These are phyloP conservation scores for Dolomedes plantarius DNA, from an alignment of 2,888 invertebrate genomes.

Conservation along the genomic window DNA sequence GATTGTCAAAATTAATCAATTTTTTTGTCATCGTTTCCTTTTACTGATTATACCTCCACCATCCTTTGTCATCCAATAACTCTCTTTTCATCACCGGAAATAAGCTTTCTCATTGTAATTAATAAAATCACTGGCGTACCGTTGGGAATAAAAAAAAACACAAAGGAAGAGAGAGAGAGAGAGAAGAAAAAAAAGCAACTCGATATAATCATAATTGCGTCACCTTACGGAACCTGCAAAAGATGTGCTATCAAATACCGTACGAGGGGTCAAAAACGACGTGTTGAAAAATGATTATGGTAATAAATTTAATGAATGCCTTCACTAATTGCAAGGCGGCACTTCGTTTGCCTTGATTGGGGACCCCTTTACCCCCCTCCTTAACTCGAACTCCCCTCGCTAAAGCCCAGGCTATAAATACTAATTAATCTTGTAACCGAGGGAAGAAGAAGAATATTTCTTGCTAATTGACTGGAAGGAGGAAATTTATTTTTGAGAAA, in stretches of 20 bases:
- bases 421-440: constrained; percentile 65
- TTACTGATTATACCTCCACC: not conserved
- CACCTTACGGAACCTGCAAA: constrained; percentile 41
- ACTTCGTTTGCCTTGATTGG: constrained; percentile 12
- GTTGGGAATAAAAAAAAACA: not conserved
- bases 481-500: constrained; percentile 52
- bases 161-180: constrained; percentile 22
- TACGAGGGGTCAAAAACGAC: constrained; percentile 60
- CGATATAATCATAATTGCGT: constrained; percentile 45
- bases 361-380: constrained; percentile 4
- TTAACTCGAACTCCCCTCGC: not conserved
- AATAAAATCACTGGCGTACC: constrained; percentile 36
- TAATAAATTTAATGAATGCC: constrained; percentile 72
- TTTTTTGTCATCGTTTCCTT: not conserved
- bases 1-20: too few species aligned
- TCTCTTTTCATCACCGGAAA: constrained; percentile 34
- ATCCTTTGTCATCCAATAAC: constrained; percentile 17
- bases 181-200: constrained; percentile 25
- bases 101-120: constrained; percentile 38
- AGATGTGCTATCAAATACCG: constrained; percentile 52
- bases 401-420: constrained; percentile 59
- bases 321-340: constrained; percentile 67
- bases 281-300: constrained; percentile 71
- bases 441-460: constrained; percentile 66
- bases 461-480: constrained; percentile 68